Base-by-base conservation (phyloP, 2,797 vertebrate genomes). In the Podarcis siculus region DNA sequence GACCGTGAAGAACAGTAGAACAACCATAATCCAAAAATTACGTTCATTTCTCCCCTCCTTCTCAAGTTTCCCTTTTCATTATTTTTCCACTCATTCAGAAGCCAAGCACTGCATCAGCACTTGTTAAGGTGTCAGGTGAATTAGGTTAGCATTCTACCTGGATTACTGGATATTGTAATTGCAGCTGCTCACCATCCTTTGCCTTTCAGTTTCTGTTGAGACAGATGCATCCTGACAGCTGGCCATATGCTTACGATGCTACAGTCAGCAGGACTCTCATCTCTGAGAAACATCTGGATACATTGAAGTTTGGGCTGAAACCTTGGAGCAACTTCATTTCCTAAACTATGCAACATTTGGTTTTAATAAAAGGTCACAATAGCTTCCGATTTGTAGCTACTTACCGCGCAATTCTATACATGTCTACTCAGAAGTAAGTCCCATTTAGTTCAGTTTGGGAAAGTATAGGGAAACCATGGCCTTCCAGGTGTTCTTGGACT, bases 191-290 rank as follows among this genome's bases (percentile, higher is more conserved):
- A 81, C 27, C 3, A 9, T 91, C 85, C 76, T 88, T 5, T 90
- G 25, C 79, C 5, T 94, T 90, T 90, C 88, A 90, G 66, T 91
- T 94, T 94, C 15, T 27, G 27, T 64, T 86, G 91, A 95, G 82
- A 64, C 89, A 95, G 95, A 96, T 96, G 79, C 91, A 77, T 92
- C 81, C 88, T 94, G 95, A 95, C 92, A 94, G 88, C 88, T 95
- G 93, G 92, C 93, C 95, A 95, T 92, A 93, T 95, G 95, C 82
- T 96, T 93, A 89, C 76, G 90, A 87, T 87, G 87, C 89, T 87
- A 89, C 21, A 93, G 87, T 94, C 92, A 96, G 93, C 92, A 95
- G 94, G 93, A 92, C 91, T 92, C 89, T 82, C 66, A 39, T 94
- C 91, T 93, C 94, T 91, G 86, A 86, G 94, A 87, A 94, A 92